Conservation (phyloP, 1,140 invertebrate genomes). For the Cotesia chilonis region DNA sequence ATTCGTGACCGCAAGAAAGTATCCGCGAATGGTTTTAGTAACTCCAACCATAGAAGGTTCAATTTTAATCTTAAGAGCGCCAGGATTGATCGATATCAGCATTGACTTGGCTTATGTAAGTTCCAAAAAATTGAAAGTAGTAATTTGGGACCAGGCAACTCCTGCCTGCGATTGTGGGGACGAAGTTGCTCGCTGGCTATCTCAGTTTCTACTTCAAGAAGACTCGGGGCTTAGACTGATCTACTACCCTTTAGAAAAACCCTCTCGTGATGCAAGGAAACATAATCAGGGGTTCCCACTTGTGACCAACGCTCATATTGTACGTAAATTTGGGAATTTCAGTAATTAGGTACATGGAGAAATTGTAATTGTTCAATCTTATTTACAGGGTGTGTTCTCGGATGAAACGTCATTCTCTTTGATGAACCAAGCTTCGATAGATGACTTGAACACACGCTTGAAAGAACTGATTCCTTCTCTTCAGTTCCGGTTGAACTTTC, state of each 20-base stretch:
- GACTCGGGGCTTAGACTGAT: conserved; percentile 68
- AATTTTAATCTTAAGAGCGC: conserved; percentile 27
- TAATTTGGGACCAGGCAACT: conserved; percentile 65
- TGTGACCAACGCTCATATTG: conserved; percentile 46
- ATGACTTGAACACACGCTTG: conserved; percentile 70
- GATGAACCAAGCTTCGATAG: conserved; percentile 71
- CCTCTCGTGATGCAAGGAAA: conserved; percentile 49
- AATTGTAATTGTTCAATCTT: background rate
- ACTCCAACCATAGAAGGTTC: conserved; percentile 28
- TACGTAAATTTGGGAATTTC: conserved; percentile 38
- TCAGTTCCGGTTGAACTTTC: conserved; percentile 75
- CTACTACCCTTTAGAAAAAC: conserved; percentile 67
- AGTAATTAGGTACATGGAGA: too few relatives aligned
- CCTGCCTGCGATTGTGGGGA: conserved; percentile 71
- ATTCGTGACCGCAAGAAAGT: conserved; percentile 65
- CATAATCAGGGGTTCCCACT: conserved; percentile 51
- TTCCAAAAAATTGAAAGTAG: conserved; percentile 54
- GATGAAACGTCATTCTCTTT: conserved; percentile 70
- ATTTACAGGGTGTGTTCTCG: conserved; percentile 68
- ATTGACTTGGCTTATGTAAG: conserved; percentile 66
- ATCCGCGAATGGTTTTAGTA: conserved; percentile 67
- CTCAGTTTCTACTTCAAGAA: conserved; percentile 67
- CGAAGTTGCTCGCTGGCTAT: conserved; percentile 71
- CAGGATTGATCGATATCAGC: conserved; percentile 62
- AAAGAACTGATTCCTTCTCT: conserved; percentile 65